Percentiles rank a stretch among this genome's conserved stretches.
Conservation (phyloP, 2,888 invertebrate genomes). For the Xanthia togata region DNA sequence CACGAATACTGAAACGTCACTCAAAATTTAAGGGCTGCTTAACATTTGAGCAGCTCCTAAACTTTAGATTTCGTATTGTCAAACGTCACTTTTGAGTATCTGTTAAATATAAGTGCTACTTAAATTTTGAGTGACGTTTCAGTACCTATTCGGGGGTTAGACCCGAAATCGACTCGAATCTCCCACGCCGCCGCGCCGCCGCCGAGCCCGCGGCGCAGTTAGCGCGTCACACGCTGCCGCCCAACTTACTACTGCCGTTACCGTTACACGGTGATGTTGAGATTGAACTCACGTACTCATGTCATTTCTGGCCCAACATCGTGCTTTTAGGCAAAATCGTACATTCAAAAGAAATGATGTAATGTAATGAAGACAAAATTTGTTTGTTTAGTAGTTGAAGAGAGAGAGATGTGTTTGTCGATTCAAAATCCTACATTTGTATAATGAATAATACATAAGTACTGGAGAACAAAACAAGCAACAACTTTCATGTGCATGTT, state of each 20-base stretch:
- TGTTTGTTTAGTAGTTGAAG: background rate
- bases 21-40: no score
- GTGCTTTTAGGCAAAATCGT: background rate
- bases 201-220: conserved; percentile 42
- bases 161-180: no score
- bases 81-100: no score
- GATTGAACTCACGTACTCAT: background rate
- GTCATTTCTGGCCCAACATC: background rate
- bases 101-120: no score
- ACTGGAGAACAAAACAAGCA: conserved; percentile 9
- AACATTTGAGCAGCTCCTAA: no score
- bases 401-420: background rate
- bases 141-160: no score
- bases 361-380: no score
- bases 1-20: no score
- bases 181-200: no score
- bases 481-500: conserved; percentile 3
- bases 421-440: background rate
- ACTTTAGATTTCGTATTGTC: no score
- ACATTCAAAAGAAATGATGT: background rate
- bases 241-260: no score
- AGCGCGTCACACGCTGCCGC: conserved; percentile 54
- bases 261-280: conserved; percentile 32
- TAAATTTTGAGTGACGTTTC: no score
- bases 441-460: conserved; percentile 14